Percentiles rank a stretch among this genome's conserved stretches.
Evolutionary conservation across 2,888 invertebrate species (phyloP).

Genomic region (Rotaria macrura): DNA sequence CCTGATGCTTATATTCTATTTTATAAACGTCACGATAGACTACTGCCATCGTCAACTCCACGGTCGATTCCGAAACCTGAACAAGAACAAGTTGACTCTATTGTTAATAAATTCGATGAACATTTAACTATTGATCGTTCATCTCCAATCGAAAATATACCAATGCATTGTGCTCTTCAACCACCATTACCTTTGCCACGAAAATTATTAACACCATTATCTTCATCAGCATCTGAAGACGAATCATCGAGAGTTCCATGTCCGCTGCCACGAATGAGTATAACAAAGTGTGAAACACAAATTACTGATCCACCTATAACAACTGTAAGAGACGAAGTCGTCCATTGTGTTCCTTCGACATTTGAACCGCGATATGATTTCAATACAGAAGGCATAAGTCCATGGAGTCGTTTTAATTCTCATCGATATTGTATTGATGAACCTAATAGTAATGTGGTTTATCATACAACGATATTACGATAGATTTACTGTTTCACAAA

Average conservation of each 20-base stretch:
- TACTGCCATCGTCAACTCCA: too few relatives aligned
- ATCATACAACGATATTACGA: neutral
- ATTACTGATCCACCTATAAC: neutral
- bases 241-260: neutral
- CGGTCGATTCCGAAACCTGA: neutral
- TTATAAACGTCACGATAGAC: conserved; percentile 17
- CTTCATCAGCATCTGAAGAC: neutral
- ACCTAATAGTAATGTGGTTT: neutral
- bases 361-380: neutral
- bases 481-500: neutral
- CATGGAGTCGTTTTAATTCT: neutral
- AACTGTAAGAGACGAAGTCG: neutral
- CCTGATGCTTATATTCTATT: conserved; percentile 32
- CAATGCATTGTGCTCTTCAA: neutral
- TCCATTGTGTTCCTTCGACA: neutral
- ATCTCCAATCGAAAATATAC: neutral
- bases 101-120: neutral
- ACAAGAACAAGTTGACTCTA: neutral
- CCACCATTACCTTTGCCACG: neutral
- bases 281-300: neutral
- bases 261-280: neutral
- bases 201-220: neutral
- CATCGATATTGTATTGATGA: neutral
- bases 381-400: neutral
- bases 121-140: neutral